Evolutionary conservation across 2,113 vertebrate genomes (phyloP).

Genomic region (Channa argus): DNA sequence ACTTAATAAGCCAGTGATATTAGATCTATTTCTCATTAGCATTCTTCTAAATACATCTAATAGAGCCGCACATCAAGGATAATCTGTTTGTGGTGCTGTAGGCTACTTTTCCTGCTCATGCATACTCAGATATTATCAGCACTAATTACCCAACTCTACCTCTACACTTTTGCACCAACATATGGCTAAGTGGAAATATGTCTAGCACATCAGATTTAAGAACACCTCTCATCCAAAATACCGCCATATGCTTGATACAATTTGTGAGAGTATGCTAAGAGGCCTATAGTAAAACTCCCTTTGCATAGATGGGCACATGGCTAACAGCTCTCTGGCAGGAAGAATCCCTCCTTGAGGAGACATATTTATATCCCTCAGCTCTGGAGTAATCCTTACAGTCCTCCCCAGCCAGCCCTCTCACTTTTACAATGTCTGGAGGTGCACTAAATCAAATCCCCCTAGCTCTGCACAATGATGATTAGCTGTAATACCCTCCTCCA

Average conservation of each 20-base stretch:
- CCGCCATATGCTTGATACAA: conserved; percentile 46
- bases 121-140: conserved; percentile 42
- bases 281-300: conserved; percentile 32
- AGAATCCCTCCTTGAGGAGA: conserved; percentile 58
- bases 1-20: conserved; percentile 23
- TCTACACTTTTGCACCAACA: conserved; percentile 31
- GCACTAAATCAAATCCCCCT: conserved; percentile 78
- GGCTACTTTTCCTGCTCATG: conserved; percentile 34
- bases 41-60: conserved; percentile 20
- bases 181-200: conserved; percentile 59
- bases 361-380: conserved; percentile 74
- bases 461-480: conserved; percentile 81
- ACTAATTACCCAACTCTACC: conserved; percentile 48
- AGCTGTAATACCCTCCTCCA: conserved; percentile 79
- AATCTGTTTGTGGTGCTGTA: conserved; percentile 45
- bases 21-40: conserved; percentile 17
- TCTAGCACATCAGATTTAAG: conserved; percentile 51
- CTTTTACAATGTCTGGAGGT: conserved; percentile 79
- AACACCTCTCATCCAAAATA: conserved; percentile 23
- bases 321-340: conserved; percentile 62
- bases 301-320: conserved; percentile 45
- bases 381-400: conserved; percentile 71
- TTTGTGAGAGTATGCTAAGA: conserved; percentile 21
- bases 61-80: conserved; percentile 32
- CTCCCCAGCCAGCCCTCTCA: conserved; percentile 69